Conservation (phyloP, 2,113 vertebrate genomes). For the Taurulus bubalis region DNA sequence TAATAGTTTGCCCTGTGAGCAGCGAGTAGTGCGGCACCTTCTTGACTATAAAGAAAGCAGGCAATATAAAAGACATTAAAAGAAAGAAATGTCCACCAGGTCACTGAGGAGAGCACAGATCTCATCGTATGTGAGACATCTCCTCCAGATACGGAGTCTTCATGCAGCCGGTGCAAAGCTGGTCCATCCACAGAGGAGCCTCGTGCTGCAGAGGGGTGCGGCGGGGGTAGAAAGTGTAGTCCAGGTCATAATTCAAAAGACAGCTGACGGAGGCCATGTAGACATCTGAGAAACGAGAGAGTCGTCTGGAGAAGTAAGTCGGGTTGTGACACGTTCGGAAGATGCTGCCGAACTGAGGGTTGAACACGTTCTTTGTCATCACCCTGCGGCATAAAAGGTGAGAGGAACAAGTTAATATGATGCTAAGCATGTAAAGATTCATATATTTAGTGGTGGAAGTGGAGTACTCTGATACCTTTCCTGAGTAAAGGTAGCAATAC, state of each 20-base stretch:
- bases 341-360: conserved; percentile 89
- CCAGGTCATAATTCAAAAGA: conserved; percentile 85
- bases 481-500: neutral
- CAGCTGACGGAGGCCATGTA: conserved; percentile 89
- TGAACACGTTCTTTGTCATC: conserved; percentile 87
- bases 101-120: conserved; percentile 29
- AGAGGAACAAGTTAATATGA: neutral
- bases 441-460: neutral
- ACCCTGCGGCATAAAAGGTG: conserved; percentile 67
- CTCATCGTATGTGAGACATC: conserved; percentile 87
- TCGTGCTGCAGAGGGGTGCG: conserved; percentile 89
- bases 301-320: conserved; percentile 87
- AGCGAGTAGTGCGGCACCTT: conserved; percentile 8
- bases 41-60: conserved; percentile 8
- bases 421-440: neutral
- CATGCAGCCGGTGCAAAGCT: conserved; percentile 89
- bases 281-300: conserved; percentile 87
- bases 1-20: neutral
- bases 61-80: conserved; percentile 7
- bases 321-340: conserved; percentile 89
- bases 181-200: conserved; percentile 89
- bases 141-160: conserved; percentile 87
- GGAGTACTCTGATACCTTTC: neutral
- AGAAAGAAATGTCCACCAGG: conserved; percentile 41
- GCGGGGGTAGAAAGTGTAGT: conserved; percentile 86